These are phyloP conservation scores for Heliangelus exortis DNA, from an alignment of 2,797 vertebrate species.

Conservation along the genomic window DNA sequence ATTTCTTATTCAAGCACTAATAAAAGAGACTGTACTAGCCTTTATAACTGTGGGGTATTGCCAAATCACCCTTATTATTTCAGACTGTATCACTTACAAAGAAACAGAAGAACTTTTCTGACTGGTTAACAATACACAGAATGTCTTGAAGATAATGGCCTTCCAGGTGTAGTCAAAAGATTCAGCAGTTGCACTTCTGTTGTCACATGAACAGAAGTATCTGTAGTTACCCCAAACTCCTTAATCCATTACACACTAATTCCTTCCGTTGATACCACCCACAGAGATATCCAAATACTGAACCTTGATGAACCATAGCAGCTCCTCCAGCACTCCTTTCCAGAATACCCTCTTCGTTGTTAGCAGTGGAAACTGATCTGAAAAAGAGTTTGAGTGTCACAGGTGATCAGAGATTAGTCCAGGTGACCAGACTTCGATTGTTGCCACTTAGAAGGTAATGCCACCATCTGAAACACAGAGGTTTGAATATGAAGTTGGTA, in stretches of 20 bases:
- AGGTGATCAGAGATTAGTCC: background rate
- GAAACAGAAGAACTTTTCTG: background rate
- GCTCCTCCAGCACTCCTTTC: slow-evolving; percentile 94
- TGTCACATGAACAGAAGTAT: rapidly evolving
- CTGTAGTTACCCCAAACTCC: background rate
- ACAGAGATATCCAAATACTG: background rate
- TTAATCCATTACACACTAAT: background rate
- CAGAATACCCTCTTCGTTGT: slow-evolving; percentile 97
- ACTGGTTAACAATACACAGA: background rate
- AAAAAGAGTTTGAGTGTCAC: slow-evolving; percentile 27
- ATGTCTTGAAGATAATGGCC: background rate
- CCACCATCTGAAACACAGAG: background rate
- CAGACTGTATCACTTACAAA: background rate
- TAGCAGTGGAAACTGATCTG: slow-evolving; percentile 93
- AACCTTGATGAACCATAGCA: slow-evolving; percentile 98
- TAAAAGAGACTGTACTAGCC: background rate
- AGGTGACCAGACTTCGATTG: rapidly evolving
- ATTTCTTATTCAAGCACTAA: background rate
- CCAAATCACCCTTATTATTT: background rate
- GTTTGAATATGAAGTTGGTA: rapidly evolving
- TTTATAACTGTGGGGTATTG: background rate
- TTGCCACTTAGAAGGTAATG: rapidly evolving
- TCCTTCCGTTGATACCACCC: rapidly evolving
- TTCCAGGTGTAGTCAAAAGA: background rate
- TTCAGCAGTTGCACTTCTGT: background rate